A percentile compares a stretch with the other conserved stretches of the same genome.
Evolutionary conservation across 2,888 invertebrate genomes (phyloP).

Genomic region (Flexamia atlantica): DNA sequence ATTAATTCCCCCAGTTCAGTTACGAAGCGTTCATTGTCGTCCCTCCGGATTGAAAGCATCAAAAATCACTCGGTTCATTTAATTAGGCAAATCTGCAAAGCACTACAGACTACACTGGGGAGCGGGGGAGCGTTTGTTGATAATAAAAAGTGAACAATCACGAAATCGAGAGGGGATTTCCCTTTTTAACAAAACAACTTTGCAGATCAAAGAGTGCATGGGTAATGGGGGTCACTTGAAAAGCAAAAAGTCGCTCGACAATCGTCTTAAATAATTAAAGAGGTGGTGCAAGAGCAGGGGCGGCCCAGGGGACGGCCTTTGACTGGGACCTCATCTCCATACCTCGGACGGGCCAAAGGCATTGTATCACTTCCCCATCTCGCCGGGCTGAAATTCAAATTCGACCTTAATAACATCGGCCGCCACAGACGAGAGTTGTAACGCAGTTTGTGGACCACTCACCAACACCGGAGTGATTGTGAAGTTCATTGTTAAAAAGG

Average conservation of each 20-base stretch:
- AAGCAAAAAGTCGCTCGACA: constrained; percentile 46
- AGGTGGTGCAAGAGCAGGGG: constrained; percentile 11
- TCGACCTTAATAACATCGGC: constrained; percentile 25
- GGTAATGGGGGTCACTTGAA: constrained; percentile 58
- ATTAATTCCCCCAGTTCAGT: not conserved
- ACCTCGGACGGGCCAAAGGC: constrained; percentile 5
- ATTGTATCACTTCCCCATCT: constrained; percentile 29
- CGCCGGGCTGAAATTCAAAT: constrained; percentile 18
- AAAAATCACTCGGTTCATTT: constrained; percentile 11
- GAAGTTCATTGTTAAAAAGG: too few relatives aligned
- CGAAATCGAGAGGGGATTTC: constrained; percentile 34
- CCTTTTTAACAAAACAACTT: constrained; percentile 52
- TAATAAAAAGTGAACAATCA: constrained; percentile 58
- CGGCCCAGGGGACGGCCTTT: not conserved
- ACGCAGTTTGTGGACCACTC: not conserved
- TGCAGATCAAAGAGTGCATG: constrained; percentile 54
- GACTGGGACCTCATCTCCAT: not conserved
- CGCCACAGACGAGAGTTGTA: not conserved
- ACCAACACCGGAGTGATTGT: too few relatives aligned
- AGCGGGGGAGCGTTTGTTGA: constrained; percentile 25
- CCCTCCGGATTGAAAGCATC: not conserved
- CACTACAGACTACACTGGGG: not conserved
- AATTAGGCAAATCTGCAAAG: constrained; percentile 35
- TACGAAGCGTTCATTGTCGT: not conserved
- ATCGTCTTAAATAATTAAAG: constrained; percentile 60